A percentile compares a stretch with the other conserved stretches of the same genome.
Evolutionary conservation across 2,888 invertebrate species (phyloP).

Genomic region (Euzophera pinguis): DNA sequence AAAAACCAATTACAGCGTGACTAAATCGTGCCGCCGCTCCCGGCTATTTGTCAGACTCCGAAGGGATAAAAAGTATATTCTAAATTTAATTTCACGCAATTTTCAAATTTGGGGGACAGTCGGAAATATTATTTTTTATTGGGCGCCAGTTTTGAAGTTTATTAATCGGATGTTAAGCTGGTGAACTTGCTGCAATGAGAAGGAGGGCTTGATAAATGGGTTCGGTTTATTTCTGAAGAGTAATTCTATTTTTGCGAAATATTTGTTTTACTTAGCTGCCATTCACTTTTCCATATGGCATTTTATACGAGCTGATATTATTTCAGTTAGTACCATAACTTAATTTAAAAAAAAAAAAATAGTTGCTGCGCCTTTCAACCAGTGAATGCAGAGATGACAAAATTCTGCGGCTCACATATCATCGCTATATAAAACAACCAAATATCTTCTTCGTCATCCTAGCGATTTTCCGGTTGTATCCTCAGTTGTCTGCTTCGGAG

Average conservation of each 20-base stretch:
- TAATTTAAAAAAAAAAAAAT: too few species aligned
- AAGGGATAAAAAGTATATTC: constrained; percentile 74
- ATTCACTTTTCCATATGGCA: too few species aligned
- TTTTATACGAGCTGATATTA: too few species aligned
- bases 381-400: too few species aligned
- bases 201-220: constrained; percentile 8
- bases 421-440: too few species aligned
- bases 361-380: too few species aligned
- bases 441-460: too few species aligned
- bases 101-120: constrained; percentile 69
- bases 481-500: too few species aligned
- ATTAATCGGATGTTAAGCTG: constrained; percentile 50
- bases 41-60: constrained; percentile 77
- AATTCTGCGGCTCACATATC: too few species aligned
- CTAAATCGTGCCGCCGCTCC: constrained; percentile 71
- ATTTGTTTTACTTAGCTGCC: too few species aligned
- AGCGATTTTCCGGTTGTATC: too few species aligned
- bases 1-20: constrained; percentile 79
- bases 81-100: constrained; percentile 80
- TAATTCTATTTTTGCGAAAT: not conserved
- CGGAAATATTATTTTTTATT: constrained; percentile 64
- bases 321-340: too few species aligned
- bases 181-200: constrained; percentile 22
- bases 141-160: constrained; percentile 55
- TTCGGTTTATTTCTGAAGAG: not conserved